A percentile compares a stretch with the other conserved stretches of the same genome.
These are phyloP conservation scores for Passer montanus DNA, from an alignment of 2,113 vertebrate genomes.

Conservation along the genomic window DNA sequence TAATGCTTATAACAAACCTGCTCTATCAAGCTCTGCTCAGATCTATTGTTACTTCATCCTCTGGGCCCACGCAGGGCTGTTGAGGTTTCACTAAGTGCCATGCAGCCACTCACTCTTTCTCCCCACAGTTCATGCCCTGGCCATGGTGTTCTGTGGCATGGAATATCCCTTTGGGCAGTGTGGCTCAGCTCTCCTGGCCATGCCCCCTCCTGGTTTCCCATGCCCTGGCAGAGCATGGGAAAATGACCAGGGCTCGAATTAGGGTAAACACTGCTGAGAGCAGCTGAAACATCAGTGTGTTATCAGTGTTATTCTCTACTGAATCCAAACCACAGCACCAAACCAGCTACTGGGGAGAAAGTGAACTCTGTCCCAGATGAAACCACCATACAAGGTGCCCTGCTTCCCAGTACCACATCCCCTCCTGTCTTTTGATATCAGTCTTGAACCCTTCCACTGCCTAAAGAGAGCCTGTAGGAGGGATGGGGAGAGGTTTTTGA, in stretches of 20 bases:
- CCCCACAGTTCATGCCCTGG: background rate
- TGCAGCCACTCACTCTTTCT: background rate
- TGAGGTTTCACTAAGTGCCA: background rate
- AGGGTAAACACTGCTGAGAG: background rate
- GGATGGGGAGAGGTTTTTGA: background rate
- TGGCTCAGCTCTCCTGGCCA: background rate
- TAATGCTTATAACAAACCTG: background rate
- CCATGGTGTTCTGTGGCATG: background rate
- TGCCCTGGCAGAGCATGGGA: background rate
- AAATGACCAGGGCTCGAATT: background rate
- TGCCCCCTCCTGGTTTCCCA: background rate
- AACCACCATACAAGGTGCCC: background rate
- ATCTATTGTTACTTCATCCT: too few species aligned
- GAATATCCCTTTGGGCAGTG: background rate
- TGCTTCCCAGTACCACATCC: background rate
- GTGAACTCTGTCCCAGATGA: fast-evolving
- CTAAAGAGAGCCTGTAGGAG: background rate
- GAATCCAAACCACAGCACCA: background rate
- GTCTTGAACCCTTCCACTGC: background rate
- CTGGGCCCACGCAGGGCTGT: fast-evolving
- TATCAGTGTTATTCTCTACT: background rate
- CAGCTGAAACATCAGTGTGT: background rate
- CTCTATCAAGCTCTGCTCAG: background rate
- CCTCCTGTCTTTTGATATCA: background rate
- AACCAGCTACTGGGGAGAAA: background rate